Base-by-base conservation (phyloP, 2,113 vertebrate species). In the Apus apus region DNA sequence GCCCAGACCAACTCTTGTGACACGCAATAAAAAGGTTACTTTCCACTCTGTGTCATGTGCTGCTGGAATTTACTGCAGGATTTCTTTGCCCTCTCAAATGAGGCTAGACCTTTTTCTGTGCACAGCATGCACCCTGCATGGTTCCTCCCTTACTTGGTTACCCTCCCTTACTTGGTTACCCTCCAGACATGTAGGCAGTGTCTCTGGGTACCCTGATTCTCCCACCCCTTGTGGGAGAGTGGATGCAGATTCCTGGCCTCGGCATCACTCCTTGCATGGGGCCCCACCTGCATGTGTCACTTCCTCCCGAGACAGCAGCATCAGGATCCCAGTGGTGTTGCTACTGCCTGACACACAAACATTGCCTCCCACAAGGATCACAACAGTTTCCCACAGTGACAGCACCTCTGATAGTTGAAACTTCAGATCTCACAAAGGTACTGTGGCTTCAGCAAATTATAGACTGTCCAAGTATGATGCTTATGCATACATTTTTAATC, bases 241-340 rank as follows among this genome's bases (percentile, higher is more conserved):
- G 22, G 20, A 43, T 85, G 58, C 0, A 0, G 18, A 48, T 11
- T 16, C 46, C 25, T 92, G 50, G 32, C 51, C 54, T 73, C 8
- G 6, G 45, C 40, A 65, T 90, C 3, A 0, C 23, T 78, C 15
- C 34, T 68, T 60, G 26, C 38, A 6, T 2, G 5, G 34, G 1
- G 1, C 20, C n/a, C 15, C 5, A 4, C 8, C 1, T 1, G 8
- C 16, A 9, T 70, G 34, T 56, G 25, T 67, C 5, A 2, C 23
- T 48, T 86, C 34, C 34, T 71, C 68, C 64, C 18, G 2, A 48
- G 29, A 67, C 14, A 7, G 32, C 0, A 0, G 36, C 3, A 4
- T 61, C 71, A 75, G 67, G 51, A 70, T 92, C 43, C 64, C 0
- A 0, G 43, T 1, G 4, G 46, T 72, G 72, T 90, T 90, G 3